These are phyloP conservation scores for Heterohyrax brucei DNA, from an alignment of 2,797 vertebrate genomes.

Conservation along the genomic window DNA sequence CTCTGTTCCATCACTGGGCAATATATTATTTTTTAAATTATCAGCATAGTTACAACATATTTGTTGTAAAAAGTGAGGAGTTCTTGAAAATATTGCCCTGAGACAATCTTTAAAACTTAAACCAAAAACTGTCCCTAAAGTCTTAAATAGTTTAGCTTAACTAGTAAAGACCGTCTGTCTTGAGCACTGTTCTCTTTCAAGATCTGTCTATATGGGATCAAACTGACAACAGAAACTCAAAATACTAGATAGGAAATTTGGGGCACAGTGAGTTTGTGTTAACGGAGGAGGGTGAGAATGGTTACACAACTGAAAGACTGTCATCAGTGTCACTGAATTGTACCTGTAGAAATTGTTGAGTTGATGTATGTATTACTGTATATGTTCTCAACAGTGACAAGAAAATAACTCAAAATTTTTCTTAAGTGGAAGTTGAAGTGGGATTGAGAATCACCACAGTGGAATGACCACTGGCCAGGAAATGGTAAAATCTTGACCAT, in stretches of 20 bases:
- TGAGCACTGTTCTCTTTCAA: neutral
- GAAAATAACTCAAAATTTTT: neutral
- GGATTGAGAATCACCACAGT: neutral
- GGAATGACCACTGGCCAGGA: neutral
- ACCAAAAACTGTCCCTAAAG: neutral
- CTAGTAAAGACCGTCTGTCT: neutral
- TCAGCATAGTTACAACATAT: neutral
- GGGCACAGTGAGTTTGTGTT: no score
- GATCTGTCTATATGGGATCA: neutral
- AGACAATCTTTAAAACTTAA: neutral
- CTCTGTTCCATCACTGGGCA: neutral
- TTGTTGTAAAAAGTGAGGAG: neutral
- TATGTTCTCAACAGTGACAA: neutral
- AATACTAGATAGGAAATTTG: neutral
- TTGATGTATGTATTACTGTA: neutral
- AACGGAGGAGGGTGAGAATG: neutral
- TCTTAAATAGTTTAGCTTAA: neutral
- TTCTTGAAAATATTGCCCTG: neutral
- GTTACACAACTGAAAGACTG: neutral
- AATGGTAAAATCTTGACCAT: neutral
- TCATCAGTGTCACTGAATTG: neutral
- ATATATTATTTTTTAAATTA: conserved; percentile 48
- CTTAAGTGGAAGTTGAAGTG: neutral
- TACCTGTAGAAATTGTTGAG: neutral
- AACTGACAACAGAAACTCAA: neutral